A percentile compares a stretch with the other conserved stretches of the same genome.
Conservation (phyloP, 2,797 vertebrate species). For the Anguilla pacifica region DNA sequence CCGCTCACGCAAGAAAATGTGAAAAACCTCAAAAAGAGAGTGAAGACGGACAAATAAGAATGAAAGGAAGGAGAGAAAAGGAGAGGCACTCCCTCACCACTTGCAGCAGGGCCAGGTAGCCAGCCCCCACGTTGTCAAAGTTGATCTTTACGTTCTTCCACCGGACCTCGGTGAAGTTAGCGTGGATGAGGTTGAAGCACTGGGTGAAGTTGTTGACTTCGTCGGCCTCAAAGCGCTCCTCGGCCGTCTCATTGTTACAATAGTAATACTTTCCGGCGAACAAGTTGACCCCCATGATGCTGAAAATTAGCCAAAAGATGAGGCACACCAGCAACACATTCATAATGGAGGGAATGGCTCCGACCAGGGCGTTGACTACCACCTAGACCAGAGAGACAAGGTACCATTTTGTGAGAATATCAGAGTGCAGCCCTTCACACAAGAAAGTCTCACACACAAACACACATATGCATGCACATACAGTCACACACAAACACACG, state of each 20-base stretch:
- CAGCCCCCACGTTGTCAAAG: constrained; percentile 98
- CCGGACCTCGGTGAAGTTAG: constrained; percentile 87
- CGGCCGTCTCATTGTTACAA: constrained; percentile 92
- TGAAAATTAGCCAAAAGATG: constrained; percentile 99
- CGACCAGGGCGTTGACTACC: constrained; percentile 99
- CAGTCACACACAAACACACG: constrained; percentile 17
- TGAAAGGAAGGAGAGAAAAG: constrained; percentile 8
- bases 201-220: constrained; percentile 90
- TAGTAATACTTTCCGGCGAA: constrained; percentile 99
- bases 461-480: neutral
- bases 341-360: constrained; percentile 99
- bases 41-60: neutral
- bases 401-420: constrained; percentile 64
- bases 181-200: constrained; percentile 77
- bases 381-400: constrained; percentile 86
- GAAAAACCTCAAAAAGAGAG: neutral
- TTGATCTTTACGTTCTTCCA: constrained; percentile 99
- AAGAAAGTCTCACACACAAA: neutral
- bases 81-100: constrained; percentile 77
- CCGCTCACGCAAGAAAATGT: constrained; percentile 43
- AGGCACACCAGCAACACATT: constrained; percentile 99
- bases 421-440: constrained; percentile 33
- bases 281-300: constrained; percentile 99
- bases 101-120: constrained; percentile 95
- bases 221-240: constrained; percentile 77